Conservation (phyloP, 2,797 vertebrate species). For the Prunella strophiata region DNA sequence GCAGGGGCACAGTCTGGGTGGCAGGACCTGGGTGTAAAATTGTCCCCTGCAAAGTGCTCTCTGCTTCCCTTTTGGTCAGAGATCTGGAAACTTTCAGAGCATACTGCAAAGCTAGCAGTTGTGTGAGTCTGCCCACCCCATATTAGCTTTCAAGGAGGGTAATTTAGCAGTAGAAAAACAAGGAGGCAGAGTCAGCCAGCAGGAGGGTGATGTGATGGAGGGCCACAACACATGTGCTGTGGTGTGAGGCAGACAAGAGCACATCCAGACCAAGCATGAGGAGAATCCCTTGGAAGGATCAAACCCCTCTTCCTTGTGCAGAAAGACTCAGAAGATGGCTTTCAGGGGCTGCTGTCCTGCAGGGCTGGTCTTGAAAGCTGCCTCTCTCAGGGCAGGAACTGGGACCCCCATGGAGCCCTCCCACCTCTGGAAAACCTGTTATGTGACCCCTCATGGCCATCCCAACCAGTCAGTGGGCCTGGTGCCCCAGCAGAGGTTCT, state of each 20-base stretch:
- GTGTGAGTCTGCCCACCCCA: background rate
- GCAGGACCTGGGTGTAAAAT: background rate
- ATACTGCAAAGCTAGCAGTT: background rate
- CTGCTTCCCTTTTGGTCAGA: background rate
- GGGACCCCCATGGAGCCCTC: rapidly evolving
- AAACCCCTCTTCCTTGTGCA: background rate
- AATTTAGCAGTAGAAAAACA: background rate
- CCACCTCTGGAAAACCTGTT: background rate
- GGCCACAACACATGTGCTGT: rapidly evolving
- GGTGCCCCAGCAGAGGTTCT: background rate
- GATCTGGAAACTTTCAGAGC: background rate
- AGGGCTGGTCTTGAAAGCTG: background rate
- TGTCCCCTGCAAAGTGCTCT: rapidly evolving
- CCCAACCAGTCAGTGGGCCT: background rate
- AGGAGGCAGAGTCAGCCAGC: background rate
- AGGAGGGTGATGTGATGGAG: background rate
- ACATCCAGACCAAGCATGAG: background rate
- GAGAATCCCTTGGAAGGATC: background rate
- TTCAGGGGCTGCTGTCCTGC: background rate
- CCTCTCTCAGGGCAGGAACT: rapidly evolving
- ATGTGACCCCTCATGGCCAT: background rate
- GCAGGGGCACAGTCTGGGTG: too few species aligned
- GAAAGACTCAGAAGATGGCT: background rate
- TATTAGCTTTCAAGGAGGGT: background rate
- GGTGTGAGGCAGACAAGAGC: background rate